These are phyloP conservation scores for Hycleus phaleratus DNA, from an alignment of 1,140 invertebrate genomes.

Conservation along the genomic window DNA sequence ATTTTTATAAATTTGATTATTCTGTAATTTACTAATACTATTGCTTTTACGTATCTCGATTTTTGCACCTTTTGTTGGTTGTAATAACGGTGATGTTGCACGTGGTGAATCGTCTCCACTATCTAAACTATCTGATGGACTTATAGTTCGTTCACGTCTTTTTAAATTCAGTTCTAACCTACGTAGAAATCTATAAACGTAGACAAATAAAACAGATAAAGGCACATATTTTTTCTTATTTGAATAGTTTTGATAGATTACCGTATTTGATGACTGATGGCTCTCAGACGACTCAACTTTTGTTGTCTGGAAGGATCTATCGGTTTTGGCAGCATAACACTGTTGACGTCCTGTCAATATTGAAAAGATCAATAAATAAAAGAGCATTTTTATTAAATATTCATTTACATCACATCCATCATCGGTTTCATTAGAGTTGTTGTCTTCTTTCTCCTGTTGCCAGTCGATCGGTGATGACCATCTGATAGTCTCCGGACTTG, in stretches of 20 bases:
- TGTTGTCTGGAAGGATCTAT: slow-evolving; percentile 43
- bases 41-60: slow-evolving; percentile 42
- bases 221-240: too few relatives aligned
- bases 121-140: slow-evolving; percentile 46
- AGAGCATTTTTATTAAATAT: neutral
- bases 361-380: neutral
- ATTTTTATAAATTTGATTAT: slow-evolving; percentile 11
- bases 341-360: slow-evolving; percentile 43
- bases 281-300: slow-evolving; percentile 55
- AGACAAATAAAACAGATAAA: neutral
- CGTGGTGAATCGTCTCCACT: slow-evolving; percentile 51
- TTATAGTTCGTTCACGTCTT: slow-evolving; percentile 47
- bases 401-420: slow-evolving; percentile 38
- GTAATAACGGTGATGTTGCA: slow-evolving; percentile 49
- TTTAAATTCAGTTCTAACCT: slow-evolving; percentile 54
- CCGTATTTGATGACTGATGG: slow-evolving; percentile 65
- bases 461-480: slow-evolving; percentile 35
- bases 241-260: slow-evolving; percentile 25
- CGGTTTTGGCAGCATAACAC: slow-evolving; percentile 44
- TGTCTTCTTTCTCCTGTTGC: slow-evolving; percentile 24
- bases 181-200: slow-evolving; percentile 43
- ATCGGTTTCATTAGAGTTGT: slow-evolving; percentile 25
- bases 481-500: slow-evolving; percentile 34
- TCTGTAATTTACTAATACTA: slow-evolving; percentile 43
- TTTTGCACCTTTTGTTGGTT: slow-evolving; percentile 33